These are phyloP conservation scores for Drosophila phalerata DNA, from an alignment of 2,888 invertebrate genomes.

Conservation along the genomic window DNA sequence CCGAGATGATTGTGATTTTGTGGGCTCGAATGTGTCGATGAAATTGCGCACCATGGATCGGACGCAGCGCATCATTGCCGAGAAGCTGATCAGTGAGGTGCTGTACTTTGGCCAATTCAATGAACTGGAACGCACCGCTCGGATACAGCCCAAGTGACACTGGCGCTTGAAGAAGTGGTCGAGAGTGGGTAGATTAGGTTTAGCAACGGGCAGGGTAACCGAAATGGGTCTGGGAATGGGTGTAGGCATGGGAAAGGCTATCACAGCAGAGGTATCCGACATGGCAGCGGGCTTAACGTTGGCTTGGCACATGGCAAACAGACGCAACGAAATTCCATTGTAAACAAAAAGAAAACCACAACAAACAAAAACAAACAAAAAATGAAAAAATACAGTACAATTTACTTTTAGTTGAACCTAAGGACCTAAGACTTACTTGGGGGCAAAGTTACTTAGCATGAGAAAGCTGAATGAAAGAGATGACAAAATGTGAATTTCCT, in stretches of 20 bases:
- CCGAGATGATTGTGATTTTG: slow-evolving; percentile 83
- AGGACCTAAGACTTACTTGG: slow-evolving; percentile 26
- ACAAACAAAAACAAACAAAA: slow-evolving; percentile 1
- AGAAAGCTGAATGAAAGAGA: background rate
- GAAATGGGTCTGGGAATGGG: slow-evolving; percentile 20
- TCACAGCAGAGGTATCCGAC: slow-evolving; percentile 16
- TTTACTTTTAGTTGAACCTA: slow-evolving; percentile 63
- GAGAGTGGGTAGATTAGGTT: slow-evolving; percentile 15
- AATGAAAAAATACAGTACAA: slow-evolving; percentile 65
- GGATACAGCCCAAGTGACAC: slow-evolving; percentile 84
- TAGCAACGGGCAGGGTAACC: slow-evolving; percentile 13
- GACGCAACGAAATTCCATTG: slow-evolving; percentile 65
- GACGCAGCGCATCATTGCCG: slow-evolving; percentile 84
- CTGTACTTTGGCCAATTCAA: slow-evolving; percentile 84
- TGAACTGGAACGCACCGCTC: slow-evolving; percentile 83
- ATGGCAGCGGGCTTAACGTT: slow-evolving; percentile 25
- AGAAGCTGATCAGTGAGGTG: slow-evolving; percentile 84
- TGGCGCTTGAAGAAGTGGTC: slow-evolving; percentile 64
- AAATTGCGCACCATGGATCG: slow-evolving; percentile 84
- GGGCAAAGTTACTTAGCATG: slow-evolving; percentile 65
- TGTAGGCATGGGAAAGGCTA: slow-evolving; percentile 33
- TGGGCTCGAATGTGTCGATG: slow-evolving; percentile 84
- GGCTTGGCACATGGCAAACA: slow-evolving; percentile 70
- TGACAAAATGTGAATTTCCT: too few relatives aligned
- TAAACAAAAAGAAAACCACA: slow-evolving; percentile 39